Evolutionary conservation across 2,888 invertebrate genomes (phyloP), one percentile per base, ranked within the genome.

Genomic region (Melinaea menophilus): DNA sequence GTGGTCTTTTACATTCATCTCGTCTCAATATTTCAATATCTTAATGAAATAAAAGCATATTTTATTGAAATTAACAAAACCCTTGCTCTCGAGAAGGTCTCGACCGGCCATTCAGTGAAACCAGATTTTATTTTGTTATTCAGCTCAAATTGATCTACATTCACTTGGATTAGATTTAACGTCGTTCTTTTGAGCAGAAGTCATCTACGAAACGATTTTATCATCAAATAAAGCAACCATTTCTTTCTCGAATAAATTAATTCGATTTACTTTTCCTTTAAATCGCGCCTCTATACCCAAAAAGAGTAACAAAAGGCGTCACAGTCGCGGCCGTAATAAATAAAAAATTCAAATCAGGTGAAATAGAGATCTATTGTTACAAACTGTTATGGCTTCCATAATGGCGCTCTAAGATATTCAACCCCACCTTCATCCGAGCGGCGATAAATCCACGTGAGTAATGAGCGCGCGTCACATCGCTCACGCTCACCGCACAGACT

Each of bases 151-250:
- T 58, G 46, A 66, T 66, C 63, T 59, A 48, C 56, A 61, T 61
- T 66, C 46, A 63, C 34, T 61, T 66, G 45, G 63, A 63, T 60
- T 59, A 61, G 51, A 48, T 59, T 41, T 9, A 41, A 9, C 41
- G 11, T 41, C 41, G 55, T 57, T 64, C 59, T 56, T 67, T 62
- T 58, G 59, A 67, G 57, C 41, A 57, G 57, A 64, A 64, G 64
- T 64, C 66, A 55, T 64, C 64, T 67, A 60, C 58, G 59, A 62
- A 62, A 62, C 64, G 58, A 62, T 64, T 64, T 67, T 64, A 64
- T 67, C 57, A 59, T 22, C 48, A 48, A 62, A 55, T 55, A 47
- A 60, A 60, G 58, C 54, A 47, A 46, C 62, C 63, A 67, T 46
- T 61, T 66, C 63, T 64, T 62, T 60, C 62, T 37, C 46, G 66